Conservation (phyloP, 2,888 invertebrate genomes). For the Saturnia japonica region DNA sequence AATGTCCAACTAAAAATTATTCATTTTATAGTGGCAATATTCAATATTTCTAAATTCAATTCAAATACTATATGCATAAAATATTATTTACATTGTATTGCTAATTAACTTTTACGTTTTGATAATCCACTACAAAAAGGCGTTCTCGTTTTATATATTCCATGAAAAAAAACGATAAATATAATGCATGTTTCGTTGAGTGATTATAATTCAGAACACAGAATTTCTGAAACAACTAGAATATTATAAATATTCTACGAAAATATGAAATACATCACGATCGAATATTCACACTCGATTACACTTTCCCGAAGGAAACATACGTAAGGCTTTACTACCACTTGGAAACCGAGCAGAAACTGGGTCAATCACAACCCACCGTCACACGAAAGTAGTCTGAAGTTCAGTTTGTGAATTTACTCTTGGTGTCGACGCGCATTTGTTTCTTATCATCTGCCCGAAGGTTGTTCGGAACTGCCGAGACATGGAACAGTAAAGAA, state of each 20-base stretch:
- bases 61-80: too few relatives aligned
- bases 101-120: background rate
- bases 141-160: too few relatives aligned
- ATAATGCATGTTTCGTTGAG: background rate
- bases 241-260: background rate
- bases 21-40: background rate
- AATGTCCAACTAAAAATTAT: background rate
- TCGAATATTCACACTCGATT: background rate
- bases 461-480: conserved; percentile 94
- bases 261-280: background rate
- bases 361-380: conserved; percentile 9
- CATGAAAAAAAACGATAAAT: background rate
- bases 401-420: conserved; percentile 82
- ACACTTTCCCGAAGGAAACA: background rate
- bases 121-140: too few relatives aligned
- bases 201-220: background rate
- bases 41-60: too few relatives aligned
- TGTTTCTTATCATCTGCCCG: conserved; percentile 86
- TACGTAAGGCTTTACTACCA: background rate
- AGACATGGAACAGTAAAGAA: conserved; percentile 97
- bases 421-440: conserved; percentile 75
- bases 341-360: conserved; percentile 6
- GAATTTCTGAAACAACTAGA: background rate
- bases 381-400: conserved; percentile 84
- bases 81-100: too few relatives aligned